Evolutionary conservation across 2,797 vertebrate species (phyloP).

Genomic region (Oryzias dopingdopingensis): DNA sequence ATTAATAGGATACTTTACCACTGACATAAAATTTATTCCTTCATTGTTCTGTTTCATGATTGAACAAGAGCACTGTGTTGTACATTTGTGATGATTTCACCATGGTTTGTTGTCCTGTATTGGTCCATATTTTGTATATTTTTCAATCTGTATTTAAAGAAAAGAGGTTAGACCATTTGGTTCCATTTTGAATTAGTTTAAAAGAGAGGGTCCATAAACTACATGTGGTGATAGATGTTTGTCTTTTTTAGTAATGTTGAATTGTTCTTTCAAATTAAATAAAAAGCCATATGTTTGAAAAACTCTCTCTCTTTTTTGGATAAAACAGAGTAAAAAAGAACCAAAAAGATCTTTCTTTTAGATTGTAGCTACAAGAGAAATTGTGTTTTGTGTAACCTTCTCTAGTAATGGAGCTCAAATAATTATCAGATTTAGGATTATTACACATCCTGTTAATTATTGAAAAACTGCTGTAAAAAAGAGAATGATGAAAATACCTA

Average conservation of each 20-base stretch:
- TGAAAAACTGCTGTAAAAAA: too few species aligned
- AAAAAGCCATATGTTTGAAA: constrained; percentile 78
- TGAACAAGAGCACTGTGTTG: constrained; percentile 51
- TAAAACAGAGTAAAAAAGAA: background rate
- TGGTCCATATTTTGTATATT: constrained; percentile 38
- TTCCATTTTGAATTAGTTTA: constrained; percentile 53
- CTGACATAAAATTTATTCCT: constrained; percentile 32
- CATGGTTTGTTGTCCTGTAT: constrained; percentile 49
- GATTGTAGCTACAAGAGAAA: too few species aligned
- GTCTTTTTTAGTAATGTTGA: constrained; percentile 71
- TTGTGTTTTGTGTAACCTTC: too few species aligned
- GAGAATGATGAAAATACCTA: too few species aligned
- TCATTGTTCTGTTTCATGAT: constrained; percentile 25
- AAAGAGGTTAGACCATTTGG: constrained; percentile 37
- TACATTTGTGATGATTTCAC: constrained; percentile 53
- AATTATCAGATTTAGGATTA: too few species aligned
- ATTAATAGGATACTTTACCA: constrained; percentile 52
- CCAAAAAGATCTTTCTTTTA: too few species aligned
- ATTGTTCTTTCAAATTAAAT: constrained; percentile 72
- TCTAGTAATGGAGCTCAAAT: too few species aligned
- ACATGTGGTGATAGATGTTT: constrained; percentile 53
- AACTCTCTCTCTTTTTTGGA: constrained; percentile 14
- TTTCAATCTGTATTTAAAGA: constrained; percentile 61
- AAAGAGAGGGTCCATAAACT: constrained; percentile 41
- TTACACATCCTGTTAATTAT: too few species aligned